These are phyloP conservation scores for Vireo altiloquus DNA, from an alignment of 2,113 vertebrate species.

Conservation along the genomic window DNA sequence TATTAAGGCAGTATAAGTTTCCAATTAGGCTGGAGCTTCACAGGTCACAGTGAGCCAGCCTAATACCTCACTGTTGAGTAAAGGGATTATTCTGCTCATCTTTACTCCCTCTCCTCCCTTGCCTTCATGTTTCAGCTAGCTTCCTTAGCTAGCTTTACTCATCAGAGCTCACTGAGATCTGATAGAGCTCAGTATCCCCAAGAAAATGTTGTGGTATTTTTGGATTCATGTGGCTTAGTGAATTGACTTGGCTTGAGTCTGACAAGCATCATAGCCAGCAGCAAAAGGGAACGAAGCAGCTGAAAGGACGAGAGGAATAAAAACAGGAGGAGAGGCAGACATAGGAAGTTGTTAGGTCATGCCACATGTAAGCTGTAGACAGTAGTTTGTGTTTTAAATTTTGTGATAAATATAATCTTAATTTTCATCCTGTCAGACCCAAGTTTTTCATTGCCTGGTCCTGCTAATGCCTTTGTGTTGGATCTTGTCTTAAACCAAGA, in stretches of 20 bases:
- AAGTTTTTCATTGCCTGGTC: not conserved
- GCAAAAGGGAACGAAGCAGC: not conserved
- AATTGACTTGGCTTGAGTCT: not conserved
- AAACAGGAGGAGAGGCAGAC: not conserved
- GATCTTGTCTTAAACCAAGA: not conserved
- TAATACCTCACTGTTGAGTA: not conserved
- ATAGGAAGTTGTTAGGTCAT: not conserved
- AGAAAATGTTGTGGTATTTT: not conserved
- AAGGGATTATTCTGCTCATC: slow-evolving; percentile 5
- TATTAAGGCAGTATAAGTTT: not conserved
- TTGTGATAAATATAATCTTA: not conserved
- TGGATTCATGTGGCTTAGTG: not conserved
- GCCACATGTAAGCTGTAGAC: not conserved
- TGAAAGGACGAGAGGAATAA: not conserved
- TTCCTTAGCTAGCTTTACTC: not conserved
- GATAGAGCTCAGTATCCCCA: not conserved
- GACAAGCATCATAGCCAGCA: not conserved
- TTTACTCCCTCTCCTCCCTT: not conserved
- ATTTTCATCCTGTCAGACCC: not conserved
- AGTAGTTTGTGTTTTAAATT: not conserved
- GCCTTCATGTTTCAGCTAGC: not conserved
- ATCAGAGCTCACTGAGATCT: not conserved
- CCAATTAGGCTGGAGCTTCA: not conserved
- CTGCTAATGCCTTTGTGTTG: not conserved
- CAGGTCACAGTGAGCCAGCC: not conserved